Conservation (phyloP, 2,888 invertebrate species). For the Andrena haemorrhoa region DNA sequence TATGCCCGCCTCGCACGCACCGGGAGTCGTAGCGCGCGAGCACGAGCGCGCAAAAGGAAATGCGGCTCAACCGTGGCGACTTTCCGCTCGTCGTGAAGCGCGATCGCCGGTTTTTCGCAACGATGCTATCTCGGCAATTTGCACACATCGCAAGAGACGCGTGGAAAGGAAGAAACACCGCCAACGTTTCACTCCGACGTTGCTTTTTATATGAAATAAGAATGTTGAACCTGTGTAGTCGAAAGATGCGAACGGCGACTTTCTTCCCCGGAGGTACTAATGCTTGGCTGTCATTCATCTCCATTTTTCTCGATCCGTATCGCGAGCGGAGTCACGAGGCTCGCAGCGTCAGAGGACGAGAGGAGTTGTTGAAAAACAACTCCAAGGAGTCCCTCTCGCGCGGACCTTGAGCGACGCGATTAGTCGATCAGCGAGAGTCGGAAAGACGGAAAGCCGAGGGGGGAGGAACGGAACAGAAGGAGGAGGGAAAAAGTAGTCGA, state of each 20-base stretch:
- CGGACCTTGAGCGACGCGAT: constrained; percentile 46
- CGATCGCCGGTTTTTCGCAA: constrained; percentile 38
- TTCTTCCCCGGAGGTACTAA: too few species aligned
- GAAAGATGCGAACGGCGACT: too few species aligned
- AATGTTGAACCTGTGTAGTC: too few species aligned
- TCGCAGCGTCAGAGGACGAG: background rate
- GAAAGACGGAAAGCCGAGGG: constrained; percentile 38
- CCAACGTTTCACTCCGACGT: background rate
- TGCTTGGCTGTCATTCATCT: background rate
- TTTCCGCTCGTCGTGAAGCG: constrained; percentile 36
- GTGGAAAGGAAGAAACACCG: background rate
- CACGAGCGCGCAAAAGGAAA: constrained; percentile 44
- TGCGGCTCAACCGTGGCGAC: constrained; percentile 34
- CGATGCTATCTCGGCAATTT: background rate
- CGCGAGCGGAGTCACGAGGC: background rate
- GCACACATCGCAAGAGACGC: background rate
- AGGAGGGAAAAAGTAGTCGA: constrained; percentile 26
- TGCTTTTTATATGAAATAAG: background rate
- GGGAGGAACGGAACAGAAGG: background rate
- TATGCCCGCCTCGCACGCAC: constrained; percentile 16
- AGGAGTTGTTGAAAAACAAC: background rate
- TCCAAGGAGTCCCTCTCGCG: background rate
- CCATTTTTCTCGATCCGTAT: background rate
- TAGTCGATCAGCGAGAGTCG: constrained; percentile 49
- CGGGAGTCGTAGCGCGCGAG: constrained; percentile 6